Conservation (phyloP, 92 coral and sea anemone genomes). For the Epizoanthus rinbou region DNA sequence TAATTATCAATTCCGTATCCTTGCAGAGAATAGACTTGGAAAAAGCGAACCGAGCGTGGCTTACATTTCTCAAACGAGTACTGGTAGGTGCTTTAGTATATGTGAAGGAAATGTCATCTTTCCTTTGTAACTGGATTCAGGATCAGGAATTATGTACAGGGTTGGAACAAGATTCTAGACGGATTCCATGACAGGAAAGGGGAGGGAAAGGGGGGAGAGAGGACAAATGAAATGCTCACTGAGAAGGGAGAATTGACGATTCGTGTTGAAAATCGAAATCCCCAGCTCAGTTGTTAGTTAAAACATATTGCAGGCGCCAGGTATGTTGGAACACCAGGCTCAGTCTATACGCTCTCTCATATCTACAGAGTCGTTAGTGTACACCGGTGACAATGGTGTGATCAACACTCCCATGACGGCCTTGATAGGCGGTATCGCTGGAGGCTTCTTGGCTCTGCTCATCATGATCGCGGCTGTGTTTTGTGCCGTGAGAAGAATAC, state of each 20-base stretch:
- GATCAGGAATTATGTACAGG: too few species aligned
- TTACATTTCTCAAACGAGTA: conserved; percentile 62
- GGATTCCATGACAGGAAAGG: too few species aligned
- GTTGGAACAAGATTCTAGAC: not conserved
- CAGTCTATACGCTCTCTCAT: not conserved
- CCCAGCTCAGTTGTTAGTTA: too few species aligned
- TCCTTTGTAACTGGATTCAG: not conserved
- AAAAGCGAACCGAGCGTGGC: conserved; percentile 72
- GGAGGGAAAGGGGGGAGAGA: too few species aligned
- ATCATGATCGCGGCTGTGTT: conserved; percentile 76
- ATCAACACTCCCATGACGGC: conserved; percentile 68
- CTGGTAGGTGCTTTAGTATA: conserved; percentile 50
- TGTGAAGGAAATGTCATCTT: not conserved
- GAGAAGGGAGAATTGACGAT: not conserved
- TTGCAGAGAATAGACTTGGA: conserved; percentile 82
- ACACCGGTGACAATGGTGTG: conserved; percentile 41
- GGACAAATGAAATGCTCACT: not conserved
- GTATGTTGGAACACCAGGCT: too few species aligned
- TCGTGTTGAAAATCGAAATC: too few species aligned
- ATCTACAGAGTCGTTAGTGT: conserved; percentile 41
- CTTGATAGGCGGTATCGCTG: conserved; percentile 81
- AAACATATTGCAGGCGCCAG: too few species aligned
- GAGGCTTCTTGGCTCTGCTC: conserved; percentile 78
- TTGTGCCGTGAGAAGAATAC: conserved; percentile 82
- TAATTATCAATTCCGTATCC: conserved; percentile 83